Base-by-base conservation (phyloP, 2,113 vertebrate genomes). In the Alligator sinensis region DNA sequence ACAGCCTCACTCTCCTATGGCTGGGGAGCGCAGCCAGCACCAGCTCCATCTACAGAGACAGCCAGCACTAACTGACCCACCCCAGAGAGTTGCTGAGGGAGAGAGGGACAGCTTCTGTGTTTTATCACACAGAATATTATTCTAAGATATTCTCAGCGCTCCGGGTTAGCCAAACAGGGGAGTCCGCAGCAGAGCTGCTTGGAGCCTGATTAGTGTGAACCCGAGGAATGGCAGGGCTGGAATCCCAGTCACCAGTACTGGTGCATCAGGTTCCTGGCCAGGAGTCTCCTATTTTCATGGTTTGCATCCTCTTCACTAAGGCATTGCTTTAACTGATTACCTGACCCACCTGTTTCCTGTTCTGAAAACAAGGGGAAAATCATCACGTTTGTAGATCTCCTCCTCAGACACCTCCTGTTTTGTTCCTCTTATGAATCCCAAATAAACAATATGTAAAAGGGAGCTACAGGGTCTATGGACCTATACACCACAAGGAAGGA, bases 321-420 rank as follows among this genome's bases (percentile, higher is more conserved):
- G 3, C 0, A 5, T 1, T 54, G 8, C 25, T 22, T n/a, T 2
- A 2, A 8, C n/a, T 7, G 24, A 10, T 10, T 16, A 1, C 14
- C 4, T 4, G 64, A 76, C 38, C 25, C 47, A 7, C 21, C 18
- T 18, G 63, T 0, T 5, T 2, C 28, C 11, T 21, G 4, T 86
- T 30, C 15, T 5, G 70, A 60, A 74, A 92, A 30, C 72, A 22
- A 24, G 3, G 14, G 34, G 70, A 74, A 60, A 61, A 75, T 27
- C 34, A 10, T 25, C 3, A 11, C 19, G 77, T 88, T 82, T 24
- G 88, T 64, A 38, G 47, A 88, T 70, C 74, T 30, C 72, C 8
- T 55, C 74, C 6, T 70, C 79, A 54, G 82, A 54, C 6, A 24
- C 64, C 5, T 30, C 54, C 0, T 2, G 47, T 81, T 75, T 54